Conservation (phyloP, 2,797 vertebrate genomes). For the Trachops cirrhosus region DNA sequence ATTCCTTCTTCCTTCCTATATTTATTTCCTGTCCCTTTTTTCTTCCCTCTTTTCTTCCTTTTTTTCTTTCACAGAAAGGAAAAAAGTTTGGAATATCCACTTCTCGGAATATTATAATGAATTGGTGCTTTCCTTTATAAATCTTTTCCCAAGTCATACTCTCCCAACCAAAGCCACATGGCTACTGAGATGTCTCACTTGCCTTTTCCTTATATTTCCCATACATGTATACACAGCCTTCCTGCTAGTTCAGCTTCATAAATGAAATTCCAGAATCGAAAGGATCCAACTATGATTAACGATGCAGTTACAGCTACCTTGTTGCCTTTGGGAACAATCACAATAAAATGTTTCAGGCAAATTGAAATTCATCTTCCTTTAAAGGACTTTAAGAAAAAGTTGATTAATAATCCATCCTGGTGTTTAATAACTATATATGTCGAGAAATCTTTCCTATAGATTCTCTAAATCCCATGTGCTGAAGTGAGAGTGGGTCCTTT, state of each 20-base stretch:
- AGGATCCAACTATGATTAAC: not conserved
- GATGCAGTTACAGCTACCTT: too few relatives aligned
- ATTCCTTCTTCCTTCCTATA: not conserved
- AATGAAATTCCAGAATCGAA: not conserved
- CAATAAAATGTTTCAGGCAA: conserved; percentile 32
- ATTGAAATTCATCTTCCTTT: conserved; percentile 30
- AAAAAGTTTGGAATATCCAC: not conserved
- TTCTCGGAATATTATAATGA: not conserved
- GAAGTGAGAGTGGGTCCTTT: too few relatives aligned
- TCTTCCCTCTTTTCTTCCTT: not conserved
- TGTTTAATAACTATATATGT: not conserved
- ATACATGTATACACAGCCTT: not conserved
- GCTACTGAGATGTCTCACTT: not conserved
- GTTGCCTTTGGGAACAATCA: not conserved
- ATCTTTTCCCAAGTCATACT: not conserved
- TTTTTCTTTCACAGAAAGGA: not conserved
- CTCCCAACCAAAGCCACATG: not conserved
- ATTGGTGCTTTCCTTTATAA: accelerated
- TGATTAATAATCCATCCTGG: conserved; percentile 13
- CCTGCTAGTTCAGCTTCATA: not conserved
- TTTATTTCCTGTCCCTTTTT: not conserved
- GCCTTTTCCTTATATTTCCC: not conserved
- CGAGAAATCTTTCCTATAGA: not conserved
- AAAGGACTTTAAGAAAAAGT: not conserved
- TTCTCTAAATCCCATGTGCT: not conserved